Evolutionary conservation across 2,888 invertebrate genomes (phyloP), one percentile per base, ranked within the genome.

Genomic region (Shargacucullia verbasci): DNA sequence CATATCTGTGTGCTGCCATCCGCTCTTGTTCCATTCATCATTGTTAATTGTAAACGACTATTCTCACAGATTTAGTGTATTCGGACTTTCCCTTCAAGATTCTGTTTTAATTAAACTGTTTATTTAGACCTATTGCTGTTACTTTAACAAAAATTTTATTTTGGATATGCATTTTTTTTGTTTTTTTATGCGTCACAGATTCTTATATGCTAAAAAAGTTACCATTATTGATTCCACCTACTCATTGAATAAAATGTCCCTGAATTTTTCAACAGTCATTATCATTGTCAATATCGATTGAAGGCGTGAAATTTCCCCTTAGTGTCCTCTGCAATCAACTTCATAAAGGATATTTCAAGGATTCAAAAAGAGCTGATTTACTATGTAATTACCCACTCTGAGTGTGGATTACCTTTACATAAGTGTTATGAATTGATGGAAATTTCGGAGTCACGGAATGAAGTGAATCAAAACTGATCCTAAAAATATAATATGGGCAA

Each of bases 1-100:
- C 82, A 85, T 53, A 33, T 25, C 55, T 55, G 72, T 38, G 49
- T 65, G 62, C 58, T 70, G 49, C 61, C 58, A 70, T 67, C 66
- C 65, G 62, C 65, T 72, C 72, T 75, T 70, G 68, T 76, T 65
- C 66, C 67, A 78, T 78, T 74, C 79, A 69, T 72, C 74, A 71
- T 79, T 85, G 83, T 86, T 84, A 78, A 73, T 78, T 79, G 76
- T 76, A 66, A 72, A 64, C 68, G 50, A 56, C 59, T 65, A 62
- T 83, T 86, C 87, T 69, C 88, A 84, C 81, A 78, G 75, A 73
- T 74, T 71, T 70, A 63, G 62, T 50, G 53, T 58, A 67, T 70
- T 73, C 63, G 57, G 54, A 73, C 76, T 80, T 83, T 82, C 80
- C 70, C 79, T 79, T 79, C 73, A 66, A 59, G 38, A 49, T 43